Percentiles rank a stretch among this genome's conserved stretches.
Conservation (phyloP, 1,140 invertebrate genomes). For the Ephestia elutella region DNA sequence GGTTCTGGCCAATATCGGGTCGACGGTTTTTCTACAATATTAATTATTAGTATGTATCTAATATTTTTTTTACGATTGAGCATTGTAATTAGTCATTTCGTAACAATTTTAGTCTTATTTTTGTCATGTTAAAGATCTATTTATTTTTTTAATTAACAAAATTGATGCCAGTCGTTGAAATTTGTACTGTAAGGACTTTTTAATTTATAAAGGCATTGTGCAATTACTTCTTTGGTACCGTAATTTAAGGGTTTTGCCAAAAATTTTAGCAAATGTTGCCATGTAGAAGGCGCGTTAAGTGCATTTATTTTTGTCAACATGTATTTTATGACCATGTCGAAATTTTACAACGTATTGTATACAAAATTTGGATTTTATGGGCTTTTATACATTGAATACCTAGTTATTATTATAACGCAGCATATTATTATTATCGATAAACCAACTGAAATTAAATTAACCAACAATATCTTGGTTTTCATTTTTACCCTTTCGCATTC, state of each 20-base stretch:
- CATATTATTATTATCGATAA: conserved; percentile 45
- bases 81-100: conserved; percentile 16
- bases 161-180: conserved; percentile 24
- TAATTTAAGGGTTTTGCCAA: conserved; percentile 44
- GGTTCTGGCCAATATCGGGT: conserved; percentile 6
- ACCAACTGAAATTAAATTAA: conserved; percentile 51
- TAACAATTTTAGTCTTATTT: conserved; percentile 16
- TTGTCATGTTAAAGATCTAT: conserved; percentile 30
- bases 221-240: conserved; percentile 35
- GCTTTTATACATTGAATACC: conserved; percentile 60
- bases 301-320: conserved; percentile 64
- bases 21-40: conserved; percentile 1
- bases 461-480: conserved; percentile 39
- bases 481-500: conserved; percentile 15
- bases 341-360: conserved; percentile 49
- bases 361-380: conserved; percentile 52
- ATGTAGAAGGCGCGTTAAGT: conserved; percentile 53
- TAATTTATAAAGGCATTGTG: conserved; percentile 30
- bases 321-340: conserved; percentile 40
- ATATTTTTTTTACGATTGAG: conserved; percentile 9
- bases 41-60: conserved; percentile 4
- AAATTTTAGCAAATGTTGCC: conserved; percentile 51
- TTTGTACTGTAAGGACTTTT: conserved; percentile 22
- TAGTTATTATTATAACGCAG: conserved; percentile 47
- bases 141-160: conserved; percentile 35